These are phyloP conservation scores for Dunckerocampus dactyliophorus DNA, from an alignment of 2,113 vertebrate genomes.

Conservation along the genomic window DNA sequence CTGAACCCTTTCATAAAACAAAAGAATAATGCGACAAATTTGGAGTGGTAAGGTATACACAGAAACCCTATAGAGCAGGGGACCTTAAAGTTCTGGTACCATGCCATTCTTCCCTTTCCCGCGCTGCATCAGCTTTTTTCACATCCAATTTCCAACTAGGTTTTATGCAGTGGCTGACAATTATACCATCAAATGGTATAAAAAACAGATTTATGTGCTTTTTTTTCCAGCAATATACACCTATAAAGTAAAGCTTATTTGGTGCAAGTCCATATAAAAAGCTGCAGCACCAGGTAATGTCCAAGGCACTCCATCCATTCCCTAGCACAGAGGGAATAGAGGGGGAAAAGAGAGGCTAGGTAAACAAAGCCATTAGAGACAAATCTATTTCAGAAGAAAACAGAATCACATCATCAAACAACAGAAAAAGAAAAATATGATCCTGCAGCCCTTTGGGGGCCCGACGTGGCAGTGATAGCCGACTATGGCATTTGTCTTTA, in stretches of 20 bases:
- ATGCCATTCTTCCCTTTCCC: neutral
- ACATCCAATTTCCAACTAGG: neutral
- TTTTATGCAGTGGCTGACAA: neutral
- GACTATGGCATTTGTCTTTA: conserved; percentile 80
- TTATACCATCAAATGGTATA: neutral
- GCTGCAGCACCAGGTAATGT: conserved; percentile 48
- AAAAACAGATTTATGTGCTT: neutral
- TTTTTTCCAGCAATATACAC: neutral
- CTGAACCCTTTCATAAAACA: no score
- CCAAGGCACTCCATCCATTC: conserved; percentile 56
- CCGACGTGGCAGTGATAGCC: conserved; percentile 65
- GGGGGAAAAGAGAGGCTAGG: conserved; percentile 59
- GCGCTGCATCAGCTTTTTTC: conserved; percentile 1
- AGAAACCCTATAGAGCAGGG: no score
- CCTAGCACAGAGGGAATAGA: conserved; percentile 44
- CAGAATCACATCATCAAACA: conserved; percentile 83
- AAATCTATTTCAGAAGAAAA: conserved; percentile 81
- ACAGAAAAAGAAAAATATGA: conserved; percentile 78
- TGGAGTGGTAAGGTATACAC: no score
- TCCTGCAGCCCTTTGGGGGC: conserved; percentile 63
- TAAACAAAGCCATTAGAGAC: conserved; percentile 80
- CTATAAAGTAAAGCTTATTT: conserved; percentile 25
- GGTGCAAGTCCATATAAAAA: conserved; percentile 23
- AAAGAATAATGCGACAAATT: no score
- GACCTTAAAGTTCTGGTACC: neutral